Evolutionary conservation across 2,113 vertebrate genomes (phyloP), one percentile per base, ranked within the genome.

Genomic region (Thunnus maccoyii): DNA sequence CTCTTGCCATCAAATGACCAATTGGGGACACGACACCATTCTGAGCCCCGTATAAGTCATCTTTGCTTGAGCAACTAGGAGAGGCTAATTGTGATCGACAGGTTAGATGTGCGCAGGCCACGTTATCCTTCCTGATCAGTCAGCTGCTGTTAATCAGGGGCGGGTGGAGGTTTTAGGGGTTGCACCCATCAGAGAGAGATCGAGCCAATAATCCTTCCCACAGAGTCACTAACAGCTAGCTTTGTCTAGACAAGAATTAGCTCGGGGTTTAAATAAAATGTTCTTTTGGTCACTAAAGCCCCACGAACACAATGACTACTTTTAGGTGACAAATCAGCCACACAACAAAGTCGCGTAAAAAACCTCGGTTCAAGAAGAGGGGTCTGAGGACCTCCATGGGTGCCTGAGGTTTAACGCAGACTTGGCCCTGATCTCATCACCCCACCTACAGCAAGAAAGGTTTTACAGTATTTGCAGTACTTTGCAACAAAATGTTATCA

Each of bases 211-310:
- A 95, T 95, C 94, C 87, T 79, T 61, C 61, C 56, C 76, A 89
- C 87, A 88, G 89, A 93, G 89, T 93, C 90, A 86, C 77, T 84
- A 86, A 76, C 85, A 82, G 91, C 85, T 93, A 90, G 67, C 88
- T 88, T 92, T 89, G 95, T 95, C 94, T 95, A 94, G 94, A 95
- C 94, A 91, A 90, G 93, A 93, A 94, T 94, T 95, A 94, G 78
- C 57, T 11, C 9, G 77, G 86, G 92, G 76, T 89, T 94, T 95
- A 92, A 87, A 90, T 86, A 77, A 88, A 87, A 83, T 84, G 86
- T 89, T 89, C 80, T 82, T 90, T 89, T 47, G 22, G 65, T 79
- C 32, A n/a, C 58, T 77, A 88, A 94, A 92, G 82, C 76, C 70
- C 67, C 44, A 61, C 7, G 7, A 91, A 84, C 76, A 94, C 93